These are phyloP conservation scores for Caenorhabditis sulstoni DNA, from an alignment of 2,888 invertebrate genomes.

Conservation along the genomic window DNA sequence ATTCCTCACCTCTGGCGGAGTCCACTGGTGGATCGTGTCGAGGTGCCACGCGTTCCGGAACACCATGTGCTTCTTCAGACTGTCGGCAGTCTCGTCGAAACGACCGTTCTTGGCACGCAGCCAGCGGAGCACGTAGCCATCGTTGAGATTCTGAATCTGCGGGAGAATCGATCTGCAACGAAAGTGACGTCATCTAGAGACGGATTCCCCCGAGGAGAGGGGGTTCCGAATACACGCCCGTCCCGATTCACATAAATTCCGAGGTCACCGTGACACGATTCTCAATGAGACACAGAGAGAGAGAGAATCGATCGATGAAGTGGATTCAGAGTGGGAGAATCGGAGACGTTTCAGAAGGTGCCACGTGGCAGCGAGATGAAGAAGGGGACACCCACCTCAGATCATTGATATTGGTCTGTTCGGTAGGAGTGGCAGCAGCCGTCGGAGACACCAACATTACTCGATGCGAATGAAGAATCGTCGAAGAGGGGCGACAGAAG, in stretches of 20 bases:
- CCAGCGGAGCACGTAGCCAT: slow-evolving; percentile 71
- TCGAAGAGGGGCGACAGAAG: slow-evolving; percentile 4
- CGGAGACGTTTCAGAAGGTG: not conserved
- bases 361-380: not conserved
- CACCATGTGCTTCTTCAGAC: slow-evolving; percentile 76
- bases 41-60: slow-evolving; percentile 80
- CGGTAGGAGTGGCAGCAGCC: slow-evolving; percentile 45
- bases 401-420: slow-evolving; percentile 62
- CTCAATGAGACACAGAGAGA: no score
- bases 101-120: slow-evolving; percentile 56
- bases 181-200: not conserved
- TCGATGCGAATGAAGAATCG: slow-evolving; percentile 34
- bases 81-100: slow-evolving; percentile 78
- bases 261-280: no score
- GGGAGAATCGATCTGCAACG: slow-evolving; percentile 69
- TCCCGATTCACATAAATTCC: no score
- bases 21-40: slow-evolving; percentile 78
- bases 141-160: slow-evolving; percentile 60
- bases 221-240: no score
- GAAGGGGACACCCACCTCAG: slow-evolving; percentile 54
- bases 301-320: no score
- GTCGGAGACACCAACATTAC: slow-evolving; percentile 62
- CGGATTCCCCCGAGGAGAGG: no score
- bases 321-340: no score
- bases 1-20: slow-evolving; percentile 77